Evolutionary conservation across 2,113 vertebrate genomes (phyloP).

Genomic region (western clawed frog (Xenopus tropicalis)): UCB_Xtro_10.0 CM004443.2:61755001-61755500

Average conservation of each 20-base stretch:
- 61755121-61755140: too few relatives aligned
- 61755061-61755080: too few relatives aligned
- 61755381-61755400: slow-evolving; percentile 5
- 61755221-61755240: too few relatives aligned
- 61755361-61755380: slow-evolving; percentile 11
- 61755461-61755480: slow-evolving; percentile 36
- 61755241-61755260: slow-evolving; percentile 1
- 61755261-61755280: slow-evolving; percentile 11
- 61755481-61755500: slow-evolving; percentile 31
- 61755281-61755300: slow-evolving; percentile 20
- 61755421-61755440: slow-evolving; percentile 39
- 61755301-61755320: slow-evolving; percentile 19
- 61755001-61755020: too few relatives aligned
- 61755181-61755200: too few relatives aligned
- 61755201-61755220: too few relatives aligned
- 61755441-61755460: slow-evolving; percentile 35
- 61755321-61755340: slow-evolving; percentile 19
- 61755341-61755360: slow-evolving; percentile 27
- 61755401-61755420: slow-evolving; percentile 32
- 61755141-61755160: too few relatives aligned
- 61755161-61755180: too few relatives aligned
- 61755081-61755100: too few relatives aligned
- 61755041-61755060: too few relatives aligned
- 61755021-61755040: too few relatives aligned
- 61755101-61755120: too few relatives aligned